Evolutionary conservation across 2,888 invertebrate species (phyloP), one percentile per base, ranked within the genome.

Genomic region (Orthosia incerta): DNA sequence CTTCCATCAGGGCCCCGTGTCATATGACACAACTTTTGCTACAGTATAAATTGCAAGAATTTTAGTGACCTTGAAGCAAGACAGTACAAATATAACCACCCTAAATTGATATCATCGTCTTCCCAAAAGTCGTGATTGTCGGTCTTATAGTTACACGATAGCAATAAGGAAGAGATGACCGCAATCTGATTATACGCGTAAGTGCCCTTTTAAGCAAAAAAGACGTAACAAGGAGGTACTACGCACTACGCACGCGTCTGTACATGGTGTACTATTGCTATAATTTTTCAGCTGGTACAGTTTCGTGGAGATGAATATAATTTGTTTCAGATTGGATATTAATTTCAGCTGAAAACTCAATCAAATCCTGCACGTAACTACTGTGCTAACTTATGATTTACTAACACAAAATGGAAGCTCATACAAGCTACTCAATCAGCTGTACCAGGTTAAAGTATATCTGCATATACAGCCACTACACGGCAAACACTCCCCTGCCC

Each of bases 41-140:
- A 7, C 31, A 31, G 31, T 31, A 31, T 31, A 31, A 31, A 31
- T 31, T 31, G 5, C 5, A 31, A 31, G 31, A 31, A 31, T 31
- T 7, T 31, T 31, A 31, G 5, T 31, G 7, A 31, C 31, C 7
- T 31, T 1, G 7, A 7, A 31, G 9, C 39, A 9, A 39, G 39
- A 39, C 9, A 39, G 39, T 9, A 39, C 39, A 39, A 39, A 9
- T 1, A 39, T 39, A 39, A 39, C 7, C 39, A 9, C 39, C 12
- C n/a, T 11, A 63, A 3, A 26, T 18, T n/a, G 56, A 57, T n/a
- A 57, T 2, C 46, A 26, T 57, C 46, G n/a, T 5, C 16, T n/a
- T 66, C n/a, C n/a, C 3, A 26, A 48, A 56, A 59, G 56, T 70
- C 68, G 55, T 67, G 70, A 48, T n/a, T 55, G 55, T 56, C 31